These are phyloP conservation scores for Trissolcus japonicus DNA, from an alignment of 2,888 invertebrate genomes.

Conservation along the genomic window DNA sequence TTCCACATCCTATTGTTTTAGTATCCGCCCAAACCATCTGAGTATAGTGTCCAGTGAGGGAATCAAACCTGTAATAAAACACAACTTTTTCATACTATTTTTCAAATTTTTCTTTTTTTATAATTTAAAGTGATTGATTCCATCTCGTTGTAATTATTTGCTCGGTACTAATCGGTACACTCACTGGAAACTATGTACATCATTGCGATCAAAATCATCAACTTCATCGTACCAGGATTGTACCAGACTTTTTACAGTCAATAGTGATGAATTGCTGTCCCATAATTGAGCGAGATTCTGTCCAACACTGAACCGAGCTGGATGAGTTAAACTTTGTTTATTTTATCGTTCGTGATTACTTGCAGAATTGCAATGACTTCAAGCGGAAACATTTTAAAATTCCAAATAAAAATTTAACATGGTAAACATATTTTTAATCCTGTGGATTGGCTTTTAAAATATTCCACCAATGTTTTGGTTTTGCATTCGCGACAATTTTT, in stretches of 20 bases:
- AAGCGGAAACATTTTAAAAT: neutral
- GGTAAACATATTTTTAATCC: no score
- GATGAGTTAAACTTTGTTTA: no score
- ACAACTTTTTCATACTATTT: neutral
- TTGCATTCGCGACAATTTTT: neutral
- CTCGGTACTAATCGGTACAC: neutral
- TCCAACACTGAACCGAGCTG: conserved; percentile 17
- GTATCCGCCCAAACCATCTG: conserved; percentile 78
- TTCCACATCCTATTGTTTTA: conserved; percentile 76
- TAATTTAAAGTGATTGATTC: neutral
- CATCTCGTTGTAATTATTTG: neutral
- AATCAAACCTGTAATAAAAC: conserved; percentile 12
- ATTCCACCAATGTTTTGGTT: neutral
- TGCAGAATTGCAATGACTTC: neutral
- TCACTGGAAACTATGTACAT: conserved; percentile 7
- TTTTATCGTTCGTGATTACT: no score
- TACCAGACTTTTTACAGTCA: conserved; percentile 25
- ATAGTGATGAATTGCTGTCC: neutral
- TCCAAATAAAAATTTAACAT: neutral
- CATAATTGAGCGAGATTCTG: conserved; percentile 40
- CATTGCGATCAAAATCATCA: conserved; percentile 18
- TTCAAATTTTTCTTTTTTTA: no score
- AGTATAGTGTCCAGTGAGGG: conserved; percentile 71
- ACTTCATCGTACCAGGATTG: conserved; percentile 58
- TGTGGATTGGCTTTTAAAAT: no score